Conservation (phyloP, 2,888 invertebrate species). For the Drosophila fungiperda region DNA sequence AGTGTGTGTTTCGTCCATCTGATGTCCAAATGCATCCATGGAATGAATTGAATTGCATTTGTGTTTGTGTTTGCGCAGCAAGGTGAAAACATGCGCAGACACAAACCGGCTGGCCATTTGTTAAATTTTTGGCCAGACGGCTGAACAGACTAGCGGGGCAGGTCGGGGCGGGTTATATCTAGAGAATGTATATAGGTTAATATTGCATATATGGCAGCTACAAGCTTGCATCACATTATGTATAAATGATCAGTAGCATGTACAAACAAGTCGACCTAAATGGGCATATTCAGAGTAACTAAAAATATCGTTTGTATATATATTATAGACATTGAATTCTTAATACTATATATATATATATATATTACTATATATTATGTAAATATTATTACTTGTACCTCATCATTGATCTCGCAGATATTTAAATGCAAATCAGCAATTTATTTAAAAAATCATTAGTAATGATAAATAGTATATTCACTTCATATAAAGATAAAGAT, state of each 20-base stretch:
- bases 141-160: background rate
- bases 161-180: background rate
- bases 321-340: background rate
- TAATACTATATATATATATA: too few species aligned
- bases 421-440: too few species aligned
- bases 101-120: constrained; percentile 26
- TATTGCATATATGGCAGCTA: constrained; percentile 14
- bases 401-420: too few species aligned
- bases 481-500: background rate
- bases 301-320: background rate
- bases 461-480: background rate
- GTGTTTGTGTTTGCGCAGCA: constrained; percentile 75
- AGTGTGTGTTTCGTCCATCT: constrained; percentile 37
- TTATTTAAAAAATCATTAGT: too few species aligned
- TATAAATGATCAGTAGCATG: constrained; percentile 14
- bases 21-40: constrained; percentile 70
- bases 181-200: constrained; percentile 1
- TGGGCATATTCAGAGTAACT: background rate
- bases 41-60: constrained; percentile 73
- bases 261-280: constrained; percentile 12
- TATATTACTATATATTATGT: background rate
- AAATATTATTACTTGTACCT: background rate
- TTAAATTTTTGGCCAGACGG: constrained; percentile 38
- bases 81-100: constrained; percentile 69
- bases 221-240: constrained; percentile 46